Evolutionary conservation across 92 coral and sea anemone species (phyloP).

Genomic region (Plumapathes pennacea): DNA sequence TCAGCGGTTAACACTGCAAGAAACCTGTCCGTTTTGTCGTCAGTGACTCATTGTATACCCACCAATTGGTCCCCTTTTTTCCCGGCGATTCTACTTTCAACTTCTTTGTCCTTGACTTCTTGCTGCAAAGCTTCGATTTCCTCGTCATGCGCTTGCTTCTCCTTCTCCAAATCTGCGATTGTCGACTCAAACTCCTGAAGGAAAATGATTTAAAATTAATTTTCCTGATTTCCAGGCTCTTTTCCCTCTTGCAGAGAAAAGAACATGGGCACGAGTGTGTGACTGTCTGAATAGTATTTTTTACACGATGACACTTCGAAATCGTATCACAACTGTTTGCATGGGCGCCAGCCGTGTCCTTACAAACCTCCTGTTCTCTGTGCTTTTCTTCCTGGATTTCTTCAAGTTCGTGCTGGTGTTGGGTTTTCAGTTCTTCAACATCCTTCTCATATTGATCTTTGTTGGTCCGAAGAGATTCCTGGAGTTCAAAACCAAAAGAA

Average conservation of each 20-base stretch:
- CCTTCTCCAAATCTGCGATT: conserved; percentile 34
- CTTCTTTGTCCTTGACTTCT: conserved; percentile 92
- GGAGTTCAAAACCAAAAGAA: not conserved
- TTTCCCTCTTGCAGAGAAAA: no score
- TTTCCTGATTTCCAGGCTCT: not conserved
- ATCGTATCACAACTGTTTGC: no score
- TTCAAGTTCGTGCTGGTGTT: conserved; percentile 62
- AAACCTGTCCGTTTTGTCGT: no score
- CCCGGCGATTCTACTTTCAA: conserved; percentile 90
- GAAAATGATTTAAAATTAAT: not conserved
- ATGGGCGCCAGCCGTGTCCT: no score
- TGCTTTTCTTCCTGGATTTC: conserved; percentile 41
- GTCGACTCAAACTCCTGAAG: conserved; percentile 42
- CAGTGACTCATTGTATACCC: not conserved
- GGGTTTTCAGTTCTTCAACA: conserved; percentile 43
- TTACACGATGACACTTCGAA: no score
- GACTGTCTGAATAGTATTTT: no score
- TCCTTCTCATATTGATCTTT: conserved; percentile 64
- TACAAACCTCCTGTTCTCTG: conserved; percentile 29
- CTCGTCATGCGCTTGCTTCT: conserved; percentile 48
- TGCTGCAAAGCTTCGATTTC: conserved; percentile 64
- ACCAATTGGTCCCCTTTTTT: conserved; percentile 99
- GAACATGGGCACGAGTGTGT: no score
- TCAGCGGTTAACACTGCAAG: no score
- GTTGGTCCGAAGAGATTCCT: conserved; percentile 66